Evolutionary conservation across 2,888 invertebrate species (phyloP).

Genomic region (Onchidella celtica): DNA sequence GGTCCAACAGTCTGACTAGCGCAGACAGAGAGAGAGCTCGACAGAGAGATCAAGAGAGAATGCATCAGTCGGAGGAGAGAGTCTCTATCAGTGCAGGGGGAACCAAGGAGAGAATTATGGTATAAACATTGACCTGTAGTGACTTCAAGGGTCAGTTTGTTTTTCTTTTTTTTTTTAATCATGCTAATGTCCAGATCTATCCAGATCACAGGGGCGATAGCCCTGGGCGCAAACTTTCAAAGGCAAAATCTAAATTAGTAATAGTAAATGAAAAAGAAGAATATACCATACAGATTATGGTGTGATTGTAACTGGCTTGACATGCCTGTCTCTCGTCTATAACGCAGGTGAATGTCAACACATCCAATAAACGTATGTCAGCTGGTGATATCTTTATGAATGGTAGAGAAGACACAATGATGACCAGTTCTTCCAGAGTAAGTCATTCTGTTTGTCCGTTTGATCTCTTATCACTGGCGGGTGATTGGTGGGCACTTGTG

Average conservation of each 20-base stretch:
- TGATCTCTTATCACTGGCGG: no score
- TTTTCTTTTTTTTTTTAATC: no score
- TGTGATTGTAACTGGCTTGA: no score
- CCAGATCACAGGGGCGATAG: no score
- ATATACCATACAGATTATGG: no score
- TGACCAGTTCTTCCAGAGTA: conserved; percentile 52
- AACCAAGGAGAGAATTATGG: conserved; percentile 68
- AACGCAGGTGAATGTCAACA: conserved; percentile 47
- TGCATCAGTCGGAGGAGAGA: conserved; percentile 48
- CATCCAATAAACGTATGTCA: conserved; percentile 42
- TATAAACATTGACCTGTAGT: no score
- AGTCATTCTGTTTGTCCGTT: background rate
- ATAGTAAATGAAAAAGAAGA: no score
- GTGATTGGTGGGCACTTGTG: no score
- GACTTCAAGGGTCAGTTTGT: no score
- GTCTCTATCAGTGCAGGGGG: conserved; percentile 61
- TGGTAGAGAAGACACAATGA: conserved; percentile 49
- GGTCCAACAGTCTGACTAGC: conserved; percentile 68
- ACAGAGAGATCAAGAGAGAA: conserved; percentile 36
- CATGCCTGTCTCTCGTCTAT: background rate
- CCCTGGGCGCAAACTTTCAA: no score
- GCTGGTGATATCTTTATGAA: conserved; percentile 42
- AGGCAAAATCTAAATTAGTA: no score
- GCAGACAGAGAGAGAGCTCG: conserved; percentile 59
- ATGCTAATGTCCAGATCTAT: no score